Base-by-base conservation (phyloP, 2,888 invertebrate genomes). In the Rhagonycha lutea region DNA sequence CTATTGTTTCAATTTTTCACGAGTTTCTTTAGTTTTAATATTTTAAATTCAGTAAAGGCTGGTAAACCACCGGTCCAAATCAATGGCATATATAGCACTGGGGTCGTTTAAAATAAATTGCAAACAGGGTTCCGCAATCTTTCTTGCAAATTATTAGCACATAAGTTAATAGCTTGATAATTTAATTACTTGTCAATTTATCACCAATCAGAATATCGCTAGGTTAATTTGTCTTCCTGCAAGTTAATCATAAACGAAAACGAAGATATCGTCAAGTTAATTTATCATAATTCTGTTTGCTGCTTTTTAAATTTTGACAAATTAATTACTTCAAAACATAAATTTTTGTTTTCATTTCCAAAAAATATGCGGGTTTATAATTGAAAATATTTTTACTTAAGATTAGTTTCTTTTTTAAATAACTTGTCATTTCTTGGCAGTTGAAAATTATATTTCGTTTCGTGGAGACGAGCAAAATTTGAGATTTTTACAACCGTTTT, bases 131-230 rank as follows among this genome's bases (percentile, higher is more conserved):
- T 47, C 12, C n/a, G 47, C 8, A 47, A 47, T 47, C 5, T 65
- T 65, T 24, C 63, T 65, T 65, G 26, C 63, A 65, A 65, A 14
- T 65, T 24, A 65, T 23, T 65, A 65, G 63, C 26, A 65, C 26
- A 65, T 65, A 24, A 65, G 24, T 26, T 65, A 65, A 65, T 65
- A 26, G 63, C 24, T 65, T 26, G 63, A 24, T 65, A 65, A 65
- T 65, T 65, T 24, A 65, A 65, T 65, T 65, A n/a, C 63, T 65
- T 65, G 63, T 65, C 63, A 65, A 65, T 65, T 65, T 65, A 26
- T 65, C 63, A 65, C 63, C 63, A 65, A 65, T 65, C 63, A 65
- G 63, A 65, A 65, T 65, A 65, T 65, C 24, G 63, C 14, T n/a
- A 65, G 24, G 26, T 26, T 26, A 65, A 65, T 65, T 65, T 65